Evolutionary conservation across 2,113 vertebrate genomes (phyloP).

Genomic region (Zosterops hypoxanthus): DNA sequence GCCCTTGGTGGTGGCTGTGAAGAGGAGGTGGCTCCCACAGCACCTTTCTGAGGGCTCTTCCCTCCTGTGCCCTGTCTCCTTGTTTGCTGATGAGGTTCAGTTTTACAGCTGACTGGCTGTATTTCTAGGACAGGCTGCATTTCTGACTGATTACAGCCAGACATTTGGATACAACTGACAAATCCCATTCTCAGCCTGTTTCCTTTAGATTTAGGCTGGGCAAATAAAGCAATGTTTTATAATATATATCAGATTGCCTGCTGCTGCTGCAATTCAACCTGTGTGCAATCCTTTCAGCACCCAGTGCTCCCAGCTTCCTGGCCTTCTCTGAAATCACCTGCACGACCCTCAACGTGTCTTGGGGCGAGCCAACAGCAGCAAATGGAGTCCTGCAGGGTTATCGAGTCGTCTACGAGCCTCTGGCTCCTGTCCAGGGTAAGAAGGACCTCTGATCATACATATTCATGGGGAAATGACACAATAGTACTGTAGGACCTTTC

Average conservation of each 20-base stretch:
- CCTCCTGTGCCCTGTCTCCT: not conserved
- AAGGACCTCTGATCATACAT: not conserved
- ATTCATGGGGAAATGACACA: not conserved
- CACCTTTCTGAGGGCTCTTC: not conserved
- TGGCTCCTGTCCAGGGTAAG: constrained; percentile 88
- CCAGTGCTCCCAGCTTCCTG: constrained; percentile 87
- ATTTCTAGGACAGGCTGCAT: not conserved
- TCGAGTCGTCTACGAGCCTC: constrained; percentile 89
- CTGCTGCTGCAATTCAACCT: not conserved
- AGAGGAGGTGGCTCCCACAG: not conserved
- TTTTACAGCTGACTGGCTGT: not conserved
- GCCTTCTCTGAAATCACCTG: constrained; percentile 92
- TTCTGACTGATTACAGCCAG: not conserved
- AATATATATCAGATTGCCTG: not conserved
- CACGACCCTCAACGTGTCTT: constrained; percentile 89
- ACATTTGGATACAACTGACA: not conserved
- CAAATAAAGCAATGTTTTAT: not conserved
- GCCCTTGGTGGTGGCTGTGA: not conserved
- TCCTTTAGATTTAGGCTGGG: not conserved
- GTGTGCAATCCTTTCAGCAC: constrained; percentile 75
- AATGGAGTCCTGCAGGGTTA: constrained; percentile 94
- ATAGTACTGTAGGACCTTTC: not conserved
- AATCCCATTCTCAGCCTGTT: not conserved
- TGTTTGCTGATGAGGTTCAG: not conserved
- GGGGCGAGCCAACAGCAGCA: constrained; percentile 86